Evolutionary conservation across 2,797 vertebrate genomes (phyloP), one percentile per base, ranked within the genome.

Genomic region (Nasua narica): DNA sequence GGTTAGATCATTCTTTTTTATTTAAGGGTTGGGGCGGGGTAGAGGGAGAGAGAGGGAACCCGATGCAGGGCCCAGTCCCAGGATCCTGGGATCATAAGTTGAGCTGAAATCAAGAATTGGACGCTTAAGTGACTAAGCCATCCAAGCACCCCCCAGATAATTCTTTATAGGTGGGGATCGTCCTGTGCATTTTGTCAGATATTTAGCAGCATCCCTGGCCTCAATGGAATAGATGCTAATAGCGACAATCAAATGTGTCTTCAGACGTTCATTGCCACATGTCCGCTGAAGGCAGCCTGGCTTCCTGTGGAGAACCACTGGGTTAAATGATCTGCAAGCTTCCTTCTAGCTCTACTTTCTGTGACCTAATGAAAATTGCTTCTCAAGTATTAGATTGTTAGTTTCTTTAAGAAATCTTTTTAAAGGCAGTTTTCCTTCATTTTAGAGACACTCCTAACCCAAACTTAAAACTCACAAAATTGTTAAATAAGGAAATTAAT

Each of bases 401-500:
- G 32, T 60, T 50, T 77, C 74, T 77, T 74, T 50, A 15, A 81
- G 86, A 92, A 67, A 18, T 67, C 40, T n/a, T 77, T 84, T 3
- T 15, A 27, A 72, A 93, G 43, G n/a, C 92, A 82, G 14, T 87
- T 52, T 89, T 89, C 37, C 18, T 93, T 97, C 16, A 81, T 86
- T 90, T 89, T 91, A 86, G 35, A 94, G 43, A 93, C 62, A 78
- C 2, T 48, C 3, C 14, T 91, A 46, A 89, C 50, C 81, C 60
- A 93, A 78, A 74, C 32, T 94, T 91, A 56, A 83, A 93, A 95
- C 14, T 82, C 7, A 50, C 5, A 90, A 78, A 88, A 18, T 93
- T 95, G 43, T 58, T 95, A 96, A 81, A 87, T 93, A 67, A 94
- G 67, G 35, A 83, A 86, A 60, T 79, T 82, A 74, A 87, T 67